Evolutionary conservation across 37 sponge, comb jelly and placozoan genomes (phyloP).

Genomic region (Eunapius fragilis): DNA sequence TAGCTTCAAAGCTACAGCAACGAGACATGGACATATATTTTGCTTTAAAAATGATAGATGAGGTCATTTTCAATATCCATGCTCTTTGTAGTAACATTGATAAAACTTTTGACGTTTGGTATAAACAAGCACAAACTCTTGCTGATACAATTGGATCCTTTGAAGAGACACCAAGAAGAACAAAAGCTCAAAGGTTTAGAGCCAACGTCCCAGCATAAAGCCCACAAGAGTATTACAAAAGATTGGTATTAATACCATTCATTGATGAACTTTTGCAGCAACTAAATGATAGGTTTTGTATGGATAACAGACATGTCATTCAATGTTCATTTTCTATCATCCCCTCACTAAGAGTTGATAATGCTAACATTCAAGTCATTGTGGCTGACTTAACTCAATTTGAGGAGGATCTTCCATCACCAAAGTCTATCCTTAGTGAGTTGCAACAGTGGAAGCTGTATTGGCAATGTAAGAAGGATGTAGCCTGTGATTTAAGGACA

Average conservation of each 20-base stretch:
- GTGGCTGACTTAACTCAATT: slow-evolving; percentile 9
- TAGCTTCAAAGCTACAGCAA: slow-evolving; percentile 55
- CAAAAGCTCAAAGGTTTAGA: slow-evolving; percentile 24
- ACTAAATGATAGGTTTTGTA: slow-evolving; percentile 17
- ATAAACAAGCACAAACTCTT: slow-evolving; percentile 28
- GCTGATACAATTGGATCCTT: slow-evolving; percentile 24
- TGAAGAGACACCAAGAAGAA: slow-evolving; percentile 35
- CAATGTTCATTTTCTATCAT: slow-evolving; percentile 22
- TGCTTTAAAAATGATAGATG: no score
- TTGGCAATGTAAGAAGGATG: slow-evolving; percentile 10
- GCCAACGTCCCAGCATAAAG: slow-evolving; percentile 16
- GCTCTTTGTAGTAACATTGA: slow-evolving; percentile 22
- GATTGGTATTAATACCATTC: slow-evolving; percentile 39
- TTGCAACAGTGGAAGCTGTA: slow-evolving; percentile 36
- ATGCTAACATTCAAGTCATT: not conserved
- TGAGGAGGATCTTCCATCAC: slow-evolving; percentile 39
- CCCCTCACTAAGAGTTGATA: slow-evolving; percentile 4
- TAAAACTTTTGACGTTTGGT: slow-evolving; percentile 32
- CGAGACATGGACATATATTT: slow-evolving; percentile 53
- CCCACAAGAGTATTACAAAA: slow-evolving; percentile 45
- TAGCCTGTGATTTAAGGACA: slow-evolving; percentile 11
- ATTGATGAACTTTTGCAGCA: slow-evolving; percentile 33
- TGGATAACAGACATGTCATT: slow-evolving; percentile 17
- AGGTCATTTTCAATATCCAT: slow-evolving; percentile 19
- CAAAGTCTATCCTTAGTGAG: slow-evolving; percentile 37